phyloP scores from a whole-genome alignment of 2,888 invertebrate genomes.

The Nowickia ferox region DNA sequence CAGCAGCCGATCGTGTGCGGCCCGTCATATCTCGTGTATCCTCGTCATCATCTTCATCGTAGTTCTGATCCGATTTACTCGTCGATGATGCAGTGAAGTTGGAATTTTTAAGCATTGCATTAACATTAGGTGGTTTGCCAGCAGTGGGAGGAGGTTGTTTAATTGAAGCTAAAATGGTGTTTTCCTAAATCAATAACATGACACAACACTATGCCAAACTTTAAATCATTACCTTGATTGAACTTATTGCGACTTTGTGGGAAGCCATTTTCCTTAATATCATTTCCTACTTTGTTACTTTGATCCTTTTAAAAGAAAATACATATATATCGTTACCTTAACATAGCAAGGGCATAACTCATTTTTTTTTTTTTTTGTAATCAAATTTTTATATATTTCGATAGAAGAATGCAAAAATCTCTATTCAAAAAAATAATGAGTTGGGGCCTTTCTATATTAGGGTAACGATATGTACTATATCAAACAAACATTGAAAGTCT shows the following conservation, averaged over 20 bases:
- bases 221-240: conserved; percentile 74
- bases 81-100: conserved; percentile 75
- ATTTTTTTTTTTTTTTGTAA: no score
- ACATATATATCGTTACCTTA: no score
- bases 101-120: conserved; percentile 73
- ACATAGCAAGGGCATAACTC: no score
- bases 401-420: no score
- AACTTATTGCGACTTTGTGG: conserved; percentile 77
- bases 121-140: conserved; percentile 65
- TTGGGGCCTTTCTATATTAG: no score
- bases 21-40: conserved; percentile 91
- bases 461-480: no score
- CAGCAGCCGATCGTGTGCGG: conserved; percentile 89
- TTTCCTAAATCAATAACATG: not conserved
- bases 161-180: conserved; percentile 28
- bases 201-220: not conserved
- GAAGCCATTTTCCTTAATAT: conserved; percentile 79
- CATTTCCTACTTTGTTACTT: conserved; percentile 57
- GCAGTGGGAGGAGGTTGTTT: conserved; percentile 54
- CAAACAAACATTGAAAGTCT: not conserved
- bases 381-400: no score
- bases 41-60: conserved; percentile 85
- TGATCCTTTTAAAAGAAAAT: conserved; percentile 29
- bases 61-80: conserved; percentile 72
- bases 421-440: no score